Evolutionary conservation across 2,113 vertebrate genomes (phyloP).

Genomic region (Gnathonemus echidnorhynchus): DNA sequence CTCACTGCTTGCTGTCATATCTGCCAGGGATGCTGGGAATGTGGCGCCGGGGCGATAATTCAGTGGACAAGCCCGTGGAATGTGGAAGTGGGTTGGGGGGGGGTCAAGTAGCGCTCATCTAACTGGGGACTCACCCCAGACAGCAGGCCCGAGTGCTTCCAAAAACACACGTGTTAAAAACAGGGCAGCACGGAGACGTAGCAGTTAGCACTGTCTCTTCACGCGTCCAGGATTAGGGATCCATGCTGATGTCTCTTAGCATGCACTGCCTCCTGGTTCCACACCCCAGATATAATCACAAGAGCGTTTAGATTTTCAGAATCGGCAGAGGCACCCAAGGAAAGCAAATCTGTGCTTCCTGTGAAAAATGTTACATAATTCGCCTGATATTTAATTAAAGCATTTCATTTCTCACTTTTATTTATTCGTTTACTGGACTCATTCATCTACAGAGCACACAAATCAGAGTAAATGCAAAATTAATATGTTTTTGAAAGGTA

Average conservation of each 20-base stretch:
- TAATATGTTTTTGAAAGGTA: neutral
- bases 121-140: neutral
- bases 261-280: neutral
- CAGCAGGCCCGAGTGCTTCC: neutral
- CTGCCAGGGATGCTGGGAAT: constrained; percentile 23
- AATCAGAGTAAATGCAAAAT: neutral
- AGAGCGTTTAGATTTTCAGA: neutral
- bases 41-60: constrained; percentile 21
- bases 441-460: neutral
- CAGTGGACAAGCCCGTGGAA: constrained; percentile 16
- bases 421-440: neutral
- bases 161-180: neutral
- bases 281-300: neutral
- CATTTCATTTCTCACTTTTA: neutral
- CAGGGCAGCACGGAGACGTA: neutral
- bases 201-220: neutral
- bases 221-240: neutral
- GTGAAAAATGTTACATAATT: neutral
- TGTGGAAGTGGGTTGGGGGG: constrained; percentile 11
- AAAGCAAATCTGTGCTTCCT: neutral
- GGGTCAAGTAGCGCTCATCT: neutral
- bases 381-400: neutral
- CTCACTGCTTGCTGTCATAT: constrained; percentile 17
- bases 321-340: neutral
- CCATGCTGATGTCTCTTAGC: neutral